phyloP scores from a whole-genome alignment of 2,888 invertebrate genomes.

The Acronicta psi region DNA sequence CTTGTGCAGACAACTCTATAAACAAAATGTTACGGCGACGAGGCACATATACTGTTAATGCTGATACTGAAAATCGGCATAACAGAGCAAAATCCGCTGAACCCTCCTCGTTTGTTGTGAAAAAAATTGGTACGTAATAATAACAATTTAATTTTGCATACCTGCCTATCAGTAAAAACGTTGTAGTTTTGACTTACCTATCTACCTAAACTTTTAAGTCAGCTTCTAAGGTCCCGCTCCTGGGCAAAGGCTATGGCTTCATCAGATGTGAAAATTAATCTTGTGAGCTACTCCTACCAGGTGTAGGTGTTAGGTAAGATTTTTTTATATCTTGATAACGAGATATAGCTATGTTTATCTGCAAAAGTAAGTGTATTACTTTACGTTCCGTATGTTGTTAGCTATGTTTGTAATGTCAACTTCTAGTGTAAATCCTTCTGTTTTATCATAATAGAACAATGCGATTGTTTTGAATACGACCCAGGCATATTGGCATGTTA shows the following conservation, averaged over 20 bases:
- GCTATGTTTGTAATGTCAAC: conserved; percentile 22
- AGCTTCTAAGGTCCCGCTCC: not conserved
- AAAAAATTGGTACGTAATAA: conserved; percentile 71
- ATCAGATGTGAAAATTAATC: conserved; percentile 38
- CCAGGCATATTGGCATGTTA: conserved; percentile 23
- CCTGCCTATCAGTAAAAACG: conserved; percentile 27
- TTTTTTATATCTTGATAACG: conserved; percentile 46
- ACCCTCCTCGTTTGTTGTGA: conserved; percentile 63
- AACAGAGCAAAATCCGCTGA: conserved; percentile 67
- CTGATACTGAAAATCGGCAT: conserved; percentile 70
- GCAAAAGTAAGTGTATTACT: conserved; percentile 22
- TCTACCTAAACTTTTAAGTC: not conserved
- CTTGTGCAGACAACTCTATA: conserved; percentile 53
- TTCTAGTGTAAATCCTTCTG: conserved; percentile 26
- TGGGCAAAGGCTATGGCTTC: not conserved
- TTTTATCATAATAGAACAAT: conserved; percentile 46
- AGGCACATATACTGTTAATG: conserved; percentile 84
- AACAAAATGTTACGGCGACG: conserved; percentile 81
- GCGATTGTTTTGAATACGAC: conserved; percentile 40
- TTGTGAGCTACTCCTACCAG: conserved; percentile 19
- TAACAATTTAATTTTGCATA: conserved; percentile 27
- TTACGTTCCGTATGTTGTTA: conserved; percentile 5
- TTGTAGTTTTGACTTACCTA: conserved; percentile 22
- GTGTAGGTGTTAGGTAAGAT: conserved; percentile 28
- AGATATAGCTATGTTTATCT: conserved; percentile 27